phyloP scores from a whole-genome alignment of 2,797 vertebrate species.

The Rousettus madagascariensis region DNA sequence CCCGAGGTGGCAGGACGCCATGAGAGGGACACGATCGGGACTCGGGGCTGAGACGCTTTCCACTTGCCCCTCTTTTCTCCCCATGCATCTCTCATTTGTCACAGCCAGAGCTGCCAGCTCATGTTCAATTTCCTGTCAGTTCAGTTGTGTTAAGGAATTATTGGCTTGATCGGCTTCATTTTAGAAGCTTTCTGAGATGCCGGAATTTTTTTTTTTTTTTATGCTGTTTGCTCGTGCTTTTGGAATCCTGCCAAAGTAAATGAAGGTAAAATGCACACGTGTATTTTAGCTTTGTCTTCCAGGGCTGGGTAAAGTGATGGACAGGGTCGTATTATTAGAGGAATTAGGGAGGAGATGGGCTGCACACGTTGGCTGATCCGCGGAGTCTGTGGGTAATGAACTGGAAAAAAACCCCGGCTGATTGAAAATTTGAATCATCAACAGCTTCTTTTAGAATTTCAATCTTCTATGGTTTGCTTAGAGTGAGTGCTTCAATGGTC shows the following conservation, averaged over 20 bases:
- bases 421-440: conserved; percentile 73
- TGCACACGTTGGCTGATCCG: background rate
- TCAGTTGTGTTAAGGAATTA: conserved; percentile 29
- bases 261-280: conserved; percentile 43
- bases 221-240: conserved; percentile 1
- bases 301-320: conserved; percentile 2
- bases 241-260: conserved; percentile 55
- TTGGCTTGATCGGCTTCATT: conserved; percentile 27
- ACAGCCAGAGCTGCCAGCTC: background rate
- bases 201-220: background rate
- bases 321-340: conserved; percentile 32
- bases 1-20: background rate
- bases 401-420: conserved; percentile 53
- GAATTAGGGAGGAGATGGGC: conserved; percentile 20
- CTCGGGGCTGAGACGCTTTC: background rate
- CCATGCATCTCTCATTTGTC: background rate
- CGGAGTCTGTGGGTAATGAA: conserved; percentile 63
- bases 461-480: conserved; percentile 55
- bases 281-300: conserved; percentile 55
- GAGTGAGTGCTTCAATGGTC: background rate
- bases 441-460: conserved; percentile 63
- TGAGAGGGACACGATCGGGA: conserved; percentile 8
- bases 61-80: background rate
- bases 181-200: conserved; percentile 48
- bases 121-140: background rate